These are phyloP conservation scores for Agriotes lineatus DNA, from an alignment of 2,888 invertebrate genomes.

Conservation along the genomic window DNA sequence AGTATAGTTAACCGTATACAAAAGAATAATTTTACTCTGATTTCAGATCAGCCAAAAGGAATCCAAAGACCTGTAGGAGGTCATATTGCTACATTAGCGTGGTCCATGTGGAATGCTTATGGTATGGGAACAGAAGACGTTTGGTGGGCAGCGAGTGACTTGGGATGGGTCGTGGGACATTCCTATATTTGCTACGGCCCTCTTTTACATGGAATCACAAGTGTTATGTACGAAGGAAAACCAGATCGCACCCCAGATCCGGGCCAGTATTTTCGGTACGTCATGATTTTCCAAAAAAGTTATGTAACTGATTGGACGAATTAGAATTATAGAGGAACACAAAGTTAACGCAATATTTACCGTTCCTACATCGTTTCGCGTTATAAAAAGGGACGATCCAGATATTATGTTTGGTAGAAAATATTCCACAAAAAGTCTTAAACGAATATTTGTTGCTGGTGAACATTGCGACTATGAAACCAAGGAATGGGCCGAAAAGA, in stretches of 20 bases:
- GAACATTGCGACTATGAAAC: slow-evolving; percentile 95
- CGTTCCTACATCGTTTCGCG: slow-evolving; percentile 91
- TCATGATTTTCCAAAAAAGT: slow-evolving; percentile 1
- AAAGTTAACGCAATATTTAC: slow-evolving; percentile 88
- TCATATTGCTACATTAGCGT: slow-evolving; percentile 87
- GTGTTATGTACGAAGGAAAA: slow-evolving; percentile 91
- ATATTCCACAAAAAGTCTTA: slow-evolving; percentile 79
- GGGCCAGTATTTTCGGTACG: slow-evolving; percentile 88
- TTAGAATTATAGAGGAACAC: slow-evolving; percentile 88
- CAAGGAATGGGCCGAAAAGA: slow-evolving; percentile 79
- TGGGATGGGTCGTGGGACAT: slow-evolving; percentile 95
- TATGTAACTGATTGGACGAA: slow-evolving; percentile 31
- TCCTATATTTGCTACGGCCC: slow-evolving; percentile 96
- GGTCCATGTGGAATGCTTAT: slow-evolving; percentile 87
- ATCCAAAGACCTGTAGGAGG: slow-evolving; percentile 90
- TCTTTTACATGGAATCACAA: slow-evolving; percentile 83
- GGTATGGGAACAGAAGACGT: slow-evolving; percentile 82
- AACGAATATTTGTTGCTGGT: slow-evolving; percentile 86
- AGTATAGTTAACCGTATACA: not conserved
- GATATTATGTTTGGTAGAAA: slow-evolving; percentile 73
- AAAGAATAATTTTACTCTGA: not conserved
- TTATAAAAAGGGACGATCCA: slow-evolving; percentile 86
- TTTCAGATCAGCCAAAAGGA: slow-evolving; percentile 77
- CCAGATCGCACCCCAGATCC: slow-evolving; percentile 95
- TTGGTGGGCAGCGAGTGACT: slow-evolving; percentile 93